Conservation (phyloP, 2,113 vertebrate species). For the Phrynosoma blainvillii region DNA sequence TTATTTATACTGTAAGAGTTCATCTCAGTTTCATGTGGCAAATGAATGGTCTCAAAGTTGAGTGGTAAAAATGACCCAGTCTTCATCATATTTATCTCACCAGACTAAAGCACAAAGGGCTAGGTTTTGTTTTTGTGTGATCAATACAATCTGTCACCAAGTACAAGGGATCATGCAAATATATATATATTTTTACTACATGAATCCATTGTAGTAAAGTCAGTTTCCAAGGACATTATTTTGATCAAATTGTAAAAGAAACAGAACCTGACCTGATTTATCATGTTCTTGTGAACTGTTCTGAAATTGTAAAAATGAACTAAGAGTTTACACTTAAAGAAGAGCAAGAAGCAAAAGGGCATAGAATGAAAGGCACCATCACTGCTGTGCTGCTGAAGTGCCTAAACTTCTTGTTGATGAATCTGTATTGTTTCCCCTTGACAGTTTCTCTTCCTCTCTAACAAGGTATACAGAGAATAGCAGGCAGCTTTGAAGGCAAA, state of each 20-base stretch:
- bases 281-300: not conserved
- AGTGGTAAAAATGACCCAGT: not conserved
- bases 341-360: not conserved
- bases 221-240: not conserved
- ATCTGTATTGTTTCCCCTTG: not conserved
- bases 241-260: not conserved
- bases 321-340: not conserved
- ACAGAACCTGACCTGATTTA: not conserved
- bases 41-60: not conserved
- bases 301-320: not conserved
- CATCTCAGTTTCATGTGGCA: not conserved
- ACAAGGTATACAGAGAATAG: not conserved
- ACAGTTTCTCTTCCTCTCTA: conserved; percentile 3
- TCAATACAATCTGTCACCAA: not conserved
- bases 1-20: not conserved
- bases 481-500: conserved; percentile 12
- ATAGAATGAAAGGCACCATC: not conserved
- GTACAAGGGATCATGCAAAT: no score
- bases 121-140: not conserved
- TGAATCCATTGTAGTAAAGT: not conserved
- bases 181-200: not conserved
- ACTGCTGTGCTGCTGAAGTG: not conserved
- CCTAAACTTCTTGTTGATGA: not conserved
- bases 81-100: not conserved
- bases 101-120: not conserved